These are phyloP conservation scores for Mus minutoides DNA, from an alignment of 2,797 vertebrate genomes.

Conservation along the genomic window DNA sequence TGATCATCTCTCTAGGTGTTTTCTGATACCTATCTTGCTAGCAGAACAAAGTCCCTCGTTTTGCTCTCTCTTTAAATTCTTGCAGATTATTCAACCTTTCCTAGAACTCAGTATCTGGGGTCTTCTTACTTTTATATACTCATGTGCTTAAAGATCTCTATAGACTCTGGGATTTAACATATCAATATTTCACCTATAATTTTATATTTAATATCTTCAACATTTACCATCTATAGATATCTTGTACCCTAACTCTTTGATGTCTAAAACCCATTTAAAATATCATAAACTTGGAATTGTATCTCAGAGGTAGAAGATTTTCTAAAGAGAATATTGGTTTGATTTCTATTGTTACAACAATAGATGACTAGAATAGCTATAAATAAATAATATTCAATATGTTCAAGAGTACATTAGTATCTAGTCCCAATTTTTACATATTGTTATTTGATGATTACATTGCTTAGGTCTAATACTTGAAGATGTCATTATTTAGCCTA, in stretches of 20 bases:
- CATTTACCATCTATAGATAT: neutral
- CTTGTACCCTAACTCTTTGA: neutral
- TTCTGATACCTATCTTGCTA: neutral
- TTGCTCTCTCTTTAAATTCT: neutral
- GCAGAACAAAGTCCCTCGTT: neutral
- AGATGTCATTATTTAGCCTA: neutral
- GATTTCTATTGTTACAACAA: neutral
- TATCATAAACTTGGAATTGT: neutral
- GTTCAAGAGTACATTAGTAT: neutral
- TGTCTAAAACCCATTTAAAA: neutral
- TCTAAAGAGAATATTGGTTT: neutral
- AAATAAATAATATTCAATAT: neutral
- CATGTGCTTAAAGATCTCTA: neutral
- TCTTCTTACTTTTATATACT: neutral
- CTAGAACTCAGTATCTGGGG: neutral
- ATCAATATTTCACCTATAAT: neutral
- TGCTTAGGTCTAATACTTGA: neutral
- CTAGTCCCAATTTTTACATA: neutral
- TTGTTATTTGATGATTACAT: neutral
- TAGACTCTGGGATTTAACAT: neutral
- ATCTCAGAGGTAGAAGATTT: neutral
- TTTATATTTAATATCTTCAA: neutral
- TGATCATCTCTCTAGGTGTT: neutral
- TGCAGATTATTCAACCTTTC: neutral
- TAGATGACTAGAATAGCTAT: fast-evolving